Evolutionary conservation across 2,888 invertebrate species (phyloP).

Genomic region (Andrena trimmerana): DNA sequence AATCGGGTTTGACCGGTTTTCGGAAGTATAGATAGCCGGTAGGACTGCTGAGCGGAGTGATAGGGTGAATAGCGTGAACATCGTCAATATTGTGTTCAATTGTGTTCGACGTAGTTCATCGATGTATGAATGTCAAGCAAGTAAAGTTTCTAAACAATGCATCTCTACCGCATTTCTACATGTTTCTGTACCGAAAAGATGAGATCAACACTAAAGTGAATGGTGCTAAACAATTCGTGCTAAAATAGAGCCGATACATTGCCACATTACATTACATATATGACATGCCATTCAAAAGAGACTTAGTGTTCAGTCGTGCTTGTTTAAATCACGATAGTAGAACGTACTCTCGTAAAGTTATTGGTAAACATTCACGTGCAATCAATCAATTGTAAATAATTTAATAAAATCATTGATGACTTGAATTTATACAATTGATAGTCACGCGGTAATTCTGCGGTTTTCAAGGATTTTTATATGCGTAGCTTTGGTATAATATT

Average conservation of each 20-base stretch:
- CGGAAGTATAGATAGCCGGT: no score
- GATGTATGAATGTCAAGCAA: background rate
- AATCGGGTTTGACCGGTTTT: no score
- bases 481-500: background rate
- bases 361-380: background rate
- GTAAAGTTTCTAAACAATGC: conserved; percentile 34
- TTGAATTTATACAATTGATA: background rate
- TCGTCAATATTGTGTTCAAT: no score
- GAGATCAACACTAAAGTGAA: conserved; percentile 5
- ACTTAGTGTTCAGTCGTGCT: conserved; percentile 1
- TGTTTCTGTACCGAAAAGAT: background rate
- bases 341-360: background rate
- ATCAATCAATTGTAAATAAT: conserved; percentile 17
- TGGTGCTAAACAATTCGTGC: background rate
- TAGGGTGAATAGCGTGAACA: no score
- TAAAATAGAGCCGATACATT: background rate
- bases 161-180: background rate
- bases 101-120: no score
- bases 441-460: background rate
- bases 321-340: background rate
- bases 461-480: background rate
- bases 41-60: no score
- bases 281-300: background rate
- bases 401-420: background rate
- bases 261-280: background rate